phyloP scores from a whole-genome alignment of 2,888 invertebrate genomes.

The Drosophila incognita region DNA sequence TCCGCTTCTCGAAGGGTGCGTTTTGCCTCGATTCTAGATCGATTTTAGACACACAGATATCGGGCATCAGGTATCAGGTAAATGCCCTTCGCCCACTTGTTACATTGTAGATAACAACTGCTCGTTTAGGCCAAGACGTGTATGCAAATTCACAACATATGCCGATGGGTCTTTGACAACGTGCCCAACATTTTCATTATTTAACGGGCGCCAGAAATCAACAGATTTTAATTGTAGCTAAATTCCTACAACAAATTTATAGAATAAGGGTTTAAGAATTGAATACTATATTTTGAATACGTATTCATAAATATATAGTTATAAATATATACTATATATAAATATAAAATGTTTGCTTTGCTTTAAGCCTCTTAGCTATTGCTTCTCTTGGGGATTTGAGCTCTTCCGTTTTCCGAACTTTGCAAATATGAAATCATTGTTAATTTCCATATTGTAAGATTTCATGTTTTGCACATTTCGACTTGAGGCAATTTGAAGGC shows the following conservation, averaged over 20 bases:
- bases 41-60: not conserved
- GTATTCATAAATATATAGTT: too few relatives aligned
- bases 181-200: slow-evolving; percentile 13
- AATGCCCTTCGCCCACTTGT: slow-evolving; percentile 9
- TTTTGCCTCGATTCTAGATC: slow-evolving; percentile 6
- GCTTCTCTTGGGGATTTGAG: slow-evolving; percentile 3
- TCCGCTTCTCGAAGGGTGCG: slow-evolving; percentile 53
- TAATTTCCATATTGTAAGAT: slow-evolving; percentile 67
- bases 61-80: not conserved
- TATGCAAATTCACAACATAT: slow-evolving; percentile 41
- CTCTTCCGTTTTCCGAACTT: slow-evolving; percentile 8
- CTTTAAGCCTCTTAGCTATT: not conserved
- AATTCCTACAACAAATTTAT: not conserved
- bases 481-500: slow-evolving; percentile 44
- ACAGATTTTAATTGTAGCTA: slow-evolving; percentile 10
- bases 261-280: not conserved
- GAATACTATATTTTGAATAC: not conserved
- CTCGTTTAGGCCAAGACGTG: slow-evolving; percentile 27
- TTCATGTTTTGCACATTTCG: not conserved
- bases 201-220: slow-evolving; percentile 7
- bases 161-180: not conserved
- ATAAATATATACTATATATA: too few relatives aligned
- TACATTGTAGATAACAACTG: not conserved
- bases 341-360: not conserved
- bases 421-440: slow-evolving; percentile 70